Conservation (phyloP, 2,113 vertebrate genomes). For the Python bivittatus region DNA sequence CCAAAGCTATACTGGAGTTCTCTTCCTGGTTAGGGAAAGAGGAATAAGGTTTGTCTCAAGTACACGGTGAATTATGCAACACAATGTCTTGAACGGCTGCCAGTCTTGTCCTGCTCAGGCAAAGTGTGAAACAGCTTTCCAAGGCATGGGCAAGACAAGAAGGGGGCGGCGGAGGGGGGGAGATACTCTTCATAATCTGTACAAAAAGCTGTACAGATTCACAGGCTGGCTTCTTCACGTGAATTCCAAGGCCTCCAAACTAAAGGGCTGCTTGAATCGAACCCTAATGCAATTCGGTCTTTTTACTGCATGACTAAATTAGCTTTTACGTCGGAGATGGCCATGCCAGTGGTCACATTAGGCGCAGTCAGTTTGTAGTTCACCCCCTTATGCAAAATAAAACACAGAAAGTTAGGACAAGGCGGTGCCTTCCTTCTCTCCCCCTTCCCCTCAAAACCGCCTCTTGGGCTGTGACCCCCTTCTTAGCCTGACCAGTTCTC, state of each 20-base stretch:
- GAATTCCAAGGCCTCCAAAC: neutral
- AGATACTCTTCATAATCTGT: neutral
- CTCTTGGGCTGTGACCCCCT: neutral
- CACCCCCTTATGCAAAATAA: neutral
- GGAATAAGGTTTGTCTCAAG: neutral
- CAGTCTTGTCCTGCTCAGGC: neutral
- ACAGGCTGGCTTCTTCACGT: neutral
- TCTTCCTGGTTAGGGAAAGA: neutral
- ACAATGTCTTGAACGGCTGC: neutral
- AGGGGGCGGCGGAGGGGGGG: neutral
- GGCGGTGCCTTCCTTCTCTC: neutral
- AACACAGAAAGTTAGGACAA: neutral
- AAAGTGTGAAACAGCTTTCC: slow-evolving; percentile 7
- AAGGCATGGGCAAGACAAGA: neutral
- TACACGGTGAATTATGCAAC: slow-evolving; percentile 15
- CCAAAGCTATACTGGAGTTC: neutral
- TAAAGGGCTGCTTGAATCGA: neutral
- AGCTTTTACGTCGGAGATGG: neutral
- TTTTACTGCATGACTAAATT: neutral
- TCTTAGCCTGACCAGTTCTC: neutral
- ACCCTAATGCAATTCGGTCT: neutral
- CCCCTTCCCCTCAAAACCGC: neutral
- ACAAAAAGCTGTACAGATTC: neutral
- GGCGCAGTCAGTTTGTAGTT: neutral
- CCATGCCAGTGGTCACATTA: neutral